These are phyloP conservation scores for Aurelia sp. DNA, from an alignment of 30 jellyfish, hydroid and myxozoan genomes.

Conservation along the genomic window DNA sequence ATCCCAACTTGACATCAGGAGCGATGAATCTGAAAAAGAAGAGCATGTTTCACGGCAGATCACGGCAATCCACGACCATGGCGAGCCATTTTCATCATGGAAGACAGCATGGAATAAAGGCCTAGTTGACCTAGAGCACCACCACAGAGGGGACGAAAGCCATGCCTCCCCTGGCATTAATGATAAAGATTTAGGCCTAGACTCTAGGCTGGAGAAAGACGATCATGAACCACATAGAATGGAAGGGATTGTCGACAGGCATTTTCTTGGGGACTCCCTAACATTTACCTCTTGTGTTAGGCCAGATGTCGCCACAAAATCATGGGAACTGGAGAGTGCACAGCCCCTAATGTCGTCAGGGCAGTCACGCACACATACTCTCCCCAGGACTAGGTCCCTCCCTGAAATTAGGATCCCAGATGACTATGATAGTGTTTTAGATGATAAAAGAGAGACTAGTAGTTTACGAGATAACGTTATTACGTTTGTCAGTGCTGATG, in stretches of 20 bases:
- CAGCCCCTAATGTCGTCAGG: constrained; percentile 63
- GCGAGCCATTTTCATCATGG: constrained; percentile 62
- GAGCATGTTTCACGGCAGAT: constrained; percentile 15
- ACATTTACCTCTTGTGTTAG: constrained; percentile 37
- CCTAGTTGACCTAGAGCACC: constrained; percentile 30
- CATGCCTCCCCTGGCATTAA: neutral
- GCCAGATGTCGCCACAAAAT: constrained; percentile 39
- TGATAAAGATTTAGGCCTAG: neutral
- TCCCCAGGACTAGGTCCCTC: constrained; percentile 53
- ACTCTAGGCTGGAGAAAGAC: constrained; percentile 11
- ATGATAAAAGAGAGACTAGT: constrained; percentile 46
- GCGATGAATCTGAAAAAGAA: constrained; percentile 3
- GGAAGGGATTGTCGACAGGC: constrained; percentile 31
- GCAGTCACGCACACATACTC: constrained; percentile 54
- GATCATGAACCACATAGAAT: constrained; percentile 27
- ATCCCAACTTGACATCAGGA: constrained; percentile 1
- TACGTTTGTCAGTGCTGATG: constrained; percentile 53
- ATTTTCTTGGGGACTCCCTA: constrained; percentile 26
- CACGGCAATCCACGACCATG: constrained; percentile 10
- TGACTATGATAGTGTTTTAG: constrained; percentile 44
- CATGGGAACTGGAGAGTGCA: constrained; percentile 65
- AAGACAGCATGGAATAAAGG: constrained; percentile 38
- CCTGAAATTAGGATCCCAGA: constrained; percentile 59
- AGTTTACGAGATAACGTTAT: constrained; percentile 55
- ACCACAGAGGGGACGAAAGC: neutral